Percentiles rank a stretch among this genome's conserved stretches.
phyloP scores from a whole-genome alignment of 2,888 invertebrate genomes.

The Chloromyia formosa region DNA sequence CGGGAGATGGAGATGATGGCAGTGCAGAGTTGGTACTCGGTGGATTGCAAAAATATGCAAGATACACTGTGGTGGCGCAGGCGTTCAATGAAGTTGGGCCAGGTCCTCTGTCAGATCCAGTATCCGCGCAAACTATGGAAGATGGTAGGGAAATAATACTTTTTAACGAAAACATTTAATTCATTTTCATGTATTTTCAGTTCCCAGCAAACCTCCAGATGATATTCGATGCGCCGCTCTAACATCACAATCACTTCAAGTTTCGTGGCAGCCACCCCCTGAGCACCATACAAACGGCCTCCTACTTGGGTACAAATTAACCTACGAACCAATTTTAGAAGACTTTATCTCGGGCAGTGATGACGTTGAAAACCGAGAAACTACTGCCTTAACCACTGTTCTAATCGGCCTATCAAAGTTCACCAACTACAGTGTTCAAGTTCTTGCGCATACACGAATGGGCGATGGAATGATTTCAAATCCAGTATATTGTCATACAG shows the following conservation, averaged over 20 bases:
- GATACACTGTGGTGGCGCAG: conserved; percentile 75
- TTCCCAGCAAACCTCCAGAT: conserved; percentile 81
- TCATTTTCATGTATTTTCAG: conserved; percentile 61
- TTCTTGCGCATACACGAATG: conserved; percentile 79
- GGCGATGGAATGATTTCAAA: conserved; percentile 78
- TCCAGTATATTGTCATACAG: conserved; percentile 77
- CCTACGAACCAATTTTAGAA: conserved; percentile 73
- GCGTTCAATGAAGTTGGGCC: conserved; percentile 80
- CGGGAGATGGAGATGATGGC: conserved; percentile 75
- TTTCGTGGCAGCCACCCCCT: conserved; percentile 83
- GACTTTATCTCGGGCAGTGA: conserved; percentile 66
- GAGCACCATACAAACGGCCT: conserved; percentile 78
- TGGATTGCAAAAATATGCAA: conserved; percentile 72
- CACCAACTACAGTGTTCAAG: conserved; percentile 84
- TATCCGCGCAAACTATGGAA: conserved; percentile 76
- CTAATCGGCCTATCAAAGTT: conserved; percentile 76
- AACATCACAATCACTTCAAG: conserved; percentile 78
- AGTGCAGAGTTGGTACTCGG: conserved; percentile 72
- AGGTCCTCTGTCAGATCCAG: conserved; percentile 75
- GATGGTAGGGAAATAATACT: conserved; percentile 68
- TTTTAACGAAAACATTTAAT: conserved; percentile 14
- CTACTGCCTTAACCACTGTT: conserved; percentile 74
- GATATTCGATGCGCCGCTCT: conserved; percentile 79
- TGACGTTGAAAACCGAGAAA: conserved; percentile 71
- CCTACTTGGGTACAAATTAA: conserved; percentile 78